Percentiles rank a stretch among this genome's conserved stretches.
These are phyloP conservation scores for Columba janthina DNA, from an alignment of 2,113 vertebrate species.

Conservation along the genomic window DNA sequence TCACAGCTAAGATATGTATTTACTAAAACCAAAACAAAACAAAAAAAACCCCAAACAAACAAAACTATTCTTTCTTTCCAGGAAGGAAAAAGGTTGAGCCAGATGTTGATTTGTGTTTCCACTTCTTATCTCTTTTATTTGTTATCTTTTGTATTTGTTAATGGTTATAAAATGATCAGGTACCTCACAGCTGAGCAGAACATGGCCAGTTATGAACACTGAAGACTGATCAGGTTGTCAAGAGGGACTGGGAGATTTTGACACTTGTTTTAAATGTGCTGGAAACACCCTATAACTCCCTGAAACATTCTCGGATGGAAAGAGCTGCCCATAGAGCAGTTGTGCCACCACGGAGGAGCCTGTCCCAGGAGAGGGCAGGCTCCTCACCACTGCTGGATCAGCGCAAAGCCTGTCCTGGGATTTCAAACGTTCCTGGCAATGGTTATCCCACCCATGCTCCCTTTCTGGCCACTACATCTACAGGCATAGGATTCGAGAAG, in stretches of 20 bases:
- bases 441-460: neutral
- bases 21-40: neutral
- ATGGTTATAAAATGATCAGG: neutral
- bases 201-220: neutral
- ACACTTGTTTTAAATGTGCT: neutral
- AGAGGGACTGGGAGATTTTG: neutral
- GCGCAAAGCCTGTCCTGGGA: rapidly evolving
- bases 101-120: neutral
- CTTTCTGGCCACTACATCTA: neutral
- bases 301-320: neutral
- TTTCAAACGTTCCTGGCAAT: neutral
- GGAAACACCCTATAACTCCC: neutral
- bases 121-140: neutral
- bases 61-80: neutral
- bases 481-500: neutral
- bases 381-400: neutral
- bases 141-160: neutral
- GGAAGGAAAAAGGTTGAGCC: neutral
- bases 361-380: neutral
- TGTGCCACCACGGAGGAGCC: neutral
- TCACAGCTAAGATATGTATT: neutral
- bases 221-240: neutral
- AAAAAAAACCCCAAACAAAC: neutral
- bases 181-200: neutral
- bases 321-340: rapidly evolving